These are phyloP conservation scores for Deilephila porcellus DNA, from an alignment of 2,888 invertebrate genomes.

Conservation along the genomic window DNA sequence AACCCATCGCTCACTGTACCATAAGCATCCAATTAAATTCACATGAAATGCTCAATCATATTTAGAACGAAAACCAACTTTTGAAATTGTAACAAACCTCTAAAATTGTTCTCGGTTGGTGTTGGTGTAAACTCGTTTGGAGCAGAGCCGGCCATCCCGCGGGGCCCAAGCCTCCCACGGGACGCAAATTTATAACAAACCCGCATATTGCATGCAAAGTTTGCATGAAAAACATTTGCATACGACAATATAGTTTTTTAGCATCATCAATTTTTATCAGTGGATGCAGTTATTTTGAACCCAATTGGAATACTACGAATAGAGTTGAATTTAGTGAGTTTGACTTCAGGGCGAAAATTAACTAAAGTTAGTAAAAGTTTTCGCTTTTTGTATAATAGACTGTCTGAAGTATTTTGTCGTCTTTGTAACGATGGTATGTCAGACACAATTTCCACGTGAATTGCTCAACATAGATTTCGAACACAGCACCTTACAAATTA, in stretches of 20 bases:
- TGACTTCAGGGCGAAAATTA: background rate
- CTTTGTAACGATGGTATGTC: no score
- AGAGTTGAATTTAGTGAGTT: background rate
- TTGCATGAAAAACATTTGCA: slow-evolving; percentile 13
- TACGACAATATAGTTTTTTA: slow-evolving; percentile 9
- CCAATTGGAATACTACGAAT: background rate
- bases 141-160: background rate
- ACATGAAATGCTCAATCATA: slow-evolving; percentile 16
- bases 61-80: slow-evolving; percentile 11
- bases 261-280: background rate
- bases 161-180: background rate
- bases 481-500: no score
- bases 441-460: no score
- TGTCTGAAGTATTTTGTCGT: no score
- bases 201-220: slow-evolving; percentile 16
- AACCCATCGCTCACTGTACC: no score
- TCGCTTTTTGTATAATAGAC: no score
- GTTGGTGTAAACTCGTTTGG: slow-evolving; percentile 9
- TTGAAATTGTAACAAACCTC: slow-evolving; percentile 3
- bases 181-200: slow-evolving; percentile 10
- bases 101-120: slow-evolving; percentile 13
- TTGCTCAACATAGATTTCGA: no score
- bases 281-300: background rate
- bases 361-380: background rate
- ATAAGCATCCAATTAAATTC: background rate